Percentiles rank a stretch among this genome's conserved stretches.
These are phyloP conservation scores for Trissolcus basalis DNA, from an alignment of 1,140 invertebrate species.

Conservation along the genomic window DNA sequence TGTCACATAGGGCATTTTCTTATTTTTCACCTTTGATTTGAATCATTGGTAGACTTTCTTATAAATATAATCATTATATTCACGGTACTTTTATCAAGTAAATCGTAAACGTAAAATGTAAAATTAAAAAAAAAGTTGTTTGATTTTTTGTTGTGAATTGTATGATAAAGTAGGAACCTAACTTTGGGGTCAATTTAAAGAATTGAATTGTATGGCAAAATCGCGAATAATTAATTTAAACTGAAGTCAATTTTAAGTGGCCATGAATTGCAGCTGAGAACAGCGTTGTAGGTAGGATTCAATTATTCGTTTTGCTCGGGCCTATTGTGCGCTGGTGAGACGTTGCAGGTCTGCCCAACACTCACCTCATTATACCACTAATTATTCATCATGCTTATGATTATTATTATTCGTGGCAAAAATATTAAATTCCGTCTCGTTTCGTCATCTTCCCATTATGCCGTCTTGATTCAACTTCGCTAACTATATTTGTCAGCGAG, in stretches of 20 bases:
- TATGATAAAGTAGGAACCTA: neutral
- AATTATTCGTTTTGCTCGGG: slow-evolving; percentile 67
- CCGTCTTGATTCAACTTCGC: slow-evolving; percentile 43
- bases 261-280: slow-evolving; percentile 67
- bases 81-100: no score
- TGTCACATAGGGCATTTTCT: no score
- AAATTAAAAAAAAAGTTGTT: no score
- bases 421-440: slow-evolving; percentile 64
- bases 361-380: slow-evolving; percentile 77
- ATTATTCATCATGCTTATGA: slow-evolving; percentile 73
- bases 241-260: slow-evolving; percentile 31
- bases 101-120: no score
- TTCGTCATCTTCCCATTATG: slow-evolving; percentile 29
- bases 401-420: slow-evolving; percentile 63
- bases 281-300: slow-evolving; percentile 63
- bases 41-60: no score
- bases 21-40: no score
- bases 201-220: slow-evolving; percentile 7
- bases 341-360: slow-evolving; percentile 73
- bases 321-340: slow-evolving; percentile 72
- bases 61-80: no score
- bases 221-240: slow-evolving; percentile 11
- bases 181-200: neutral
- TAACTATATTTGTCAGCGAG: slow-evolving; percentile 46
- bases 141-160: no score